Conservation (phyloP, 2,113 vertebrate species). For the Daubentonia madagascariensis region DNA sequence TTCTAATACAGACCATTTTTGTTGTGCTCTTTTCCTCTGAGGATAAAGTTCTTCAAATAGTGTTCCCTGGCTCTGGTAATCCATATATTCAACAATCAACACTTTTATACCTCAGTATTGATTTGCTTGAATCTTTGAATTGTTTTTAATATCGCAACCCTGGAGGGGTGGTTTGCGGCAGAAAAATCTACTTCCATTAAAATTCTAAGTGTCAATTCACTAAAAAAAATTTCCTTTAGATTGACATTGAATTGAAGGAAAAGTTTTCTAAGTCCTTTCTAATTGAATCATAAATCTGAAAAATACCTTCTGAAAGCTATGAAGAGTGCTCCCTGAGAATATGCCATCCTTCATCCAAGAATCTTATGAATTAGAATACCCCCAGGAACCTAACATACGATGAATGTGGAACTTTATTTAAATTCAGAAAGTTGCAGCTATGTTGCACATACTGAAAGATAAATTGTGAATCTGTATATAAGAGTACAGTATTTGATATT, state of each 20-base stretch:
- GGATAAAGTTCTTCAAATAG: constrained; percentile 16
- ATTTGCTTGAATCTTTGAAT: background rate
- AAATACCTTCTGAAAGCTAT: background rate
- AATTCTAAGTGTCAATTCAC: background rate
- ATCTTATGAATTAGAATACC: constrained; percentile 31
- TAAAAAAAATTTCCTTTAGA: constrained; percentile 23
- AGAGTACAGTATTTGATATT: background rate
- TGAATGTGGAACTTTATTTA: background rate
- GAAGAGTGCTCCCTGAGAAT: background rate
- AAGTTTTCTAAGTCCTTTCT: constrained; percentile 10
- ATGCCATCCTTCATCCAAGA: background rate
- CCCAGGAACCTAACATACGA: background rate
- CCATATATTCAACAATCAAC: background rate
- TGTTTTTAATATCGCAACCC: background rate
- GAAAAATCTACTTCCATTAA: constrained; percentile 45
- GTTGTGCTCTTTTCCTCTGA: background rate
- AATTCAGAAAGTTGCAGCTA: constrained; percentile 10
- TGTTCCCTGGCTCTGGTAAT: background rate
- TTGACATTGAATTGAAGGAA: background rate
- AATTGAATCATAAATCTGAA: constrained; percentile 49
- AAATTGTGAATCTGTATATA: background rate
- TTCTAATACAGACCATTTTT: background rate
- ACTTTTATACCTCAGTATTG: background rate
- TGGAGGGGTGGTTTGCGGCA: background rate
- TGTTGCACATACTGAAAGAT: background rate